Base-by-base conservation (phyloP, 2,888 invertebrate genomes). In the Caenorhabditis sp. region DNA sequence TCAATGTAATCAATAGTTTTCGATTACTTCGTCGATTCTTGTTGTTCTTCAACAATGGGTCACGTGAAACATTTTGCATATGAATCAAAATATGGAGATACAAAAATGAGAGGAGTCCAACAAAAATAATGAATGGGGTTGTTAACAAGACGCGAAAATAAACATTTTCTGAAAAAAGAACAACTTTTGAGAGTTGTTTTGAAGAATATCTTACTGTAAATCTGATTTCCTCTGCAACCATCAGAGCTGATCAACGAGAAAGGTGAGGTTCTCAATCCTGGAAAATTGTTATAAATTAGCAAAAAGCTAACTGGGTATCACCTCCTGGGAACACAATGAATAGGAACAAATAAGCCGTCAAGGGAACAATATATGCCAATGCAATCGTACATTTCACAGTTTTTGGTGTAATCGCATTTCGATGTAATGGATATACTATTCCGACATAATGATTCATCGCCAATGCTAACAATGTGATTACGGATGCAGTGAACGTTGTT, bases 371-470 rank as follows among this genome's bases (percentile, higher is more conserved):
- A 58, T 84, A 83, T 1, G 85, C 78, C 0, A 80, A 27, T 17
- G 74, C 57, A 25, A 85, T 80, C 8, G 84, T 81, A 38, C 64
- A 60, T 60, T 70, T 68, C 0, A 78, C 77, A 25, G 65, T 71
- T 23, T 38, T 56, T 7, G 68, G 73, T 5, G 80, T 80, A 14
- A 80, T 74, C 0, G 69, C 63, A 53, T 79, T 72, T 1, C 79
- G 65, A 31, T 75, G 70, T 10, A 92, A 89, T 0, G 92, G 92
- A 59, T 89, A 88, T 2, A 90, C 89, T 67, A 92, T 92, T 21
- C 92, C 92, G 52, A 92, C 88, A 88, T 92, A 92, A 86, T 92
- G 92, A 88, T 92, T 92, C 67, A 91, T 88, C 36, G 92, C 91
- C 31, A 92, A 88, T 0, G 91, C 91, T 49, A 92, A 88, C 2